phyloP scores from a whole-genome alignment of 2,113 vertebrate genomes.

The Takifugu flavidus region DNA sequence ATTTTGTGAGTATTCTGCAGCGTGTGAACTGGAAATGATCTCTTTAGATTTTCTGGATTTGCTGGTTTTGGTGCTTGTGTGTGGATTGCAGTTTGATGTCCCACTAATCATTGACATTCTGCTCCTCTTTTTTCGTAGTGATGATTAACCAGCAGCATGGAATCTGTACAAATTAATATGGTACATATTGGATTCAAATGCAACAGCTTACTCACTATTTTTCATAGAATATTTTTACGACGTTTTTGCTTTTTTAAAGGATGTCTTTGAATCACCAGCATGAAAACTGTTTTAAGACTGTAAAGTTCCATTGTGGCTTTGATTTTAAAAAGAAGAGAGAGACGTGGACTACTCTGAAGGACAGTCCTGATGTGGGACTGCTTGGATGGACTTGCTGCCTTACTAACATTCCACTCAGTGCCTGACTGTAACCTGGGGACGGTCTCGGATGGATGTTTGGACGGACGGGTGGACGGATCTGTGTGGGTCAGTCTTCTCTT shows the following conservation, averaged over 20 bases:
- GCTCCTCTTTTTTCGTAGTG: slow-evolving; percentile 83
- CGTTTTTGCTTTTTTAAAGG: slow-evolving; percentile 77
- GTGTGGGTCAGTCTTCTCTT: slow-evolving; percentile 56
- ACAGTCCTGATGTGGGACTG: slow-evolving; percentile 37
- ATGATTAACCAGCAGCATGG: slow-evolving; percentile 80
- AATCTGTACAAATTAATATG: slow-evolving; percentile 86
- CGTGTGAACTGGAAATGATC: background rate
- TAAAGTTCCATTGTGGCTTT: slow-evolving; percentile 31
- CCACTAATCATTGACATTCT: slow-evolving; percentile 30
- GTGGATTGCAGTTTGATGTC: slow-evolving; percentile 16
- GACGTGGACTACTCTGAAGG: slow-evolving; percentile 36
- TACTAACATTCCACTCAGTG: slow-evolving; percentile 58
- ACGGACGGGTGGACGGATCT: slow-evolving; percentile 20
- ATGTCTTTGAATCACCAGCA: slow-evolving; percentile 51
- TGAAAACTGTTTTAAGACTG: slow-evolving; percentile 34
- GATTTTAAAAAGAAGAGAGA: slow-evolving; percentile 44
- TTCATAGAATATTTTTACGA: slow-evolving; percentile 84
- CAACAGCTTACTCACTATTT: slow-evolving; percentile 67
- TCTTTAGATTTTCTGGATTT: background rate
- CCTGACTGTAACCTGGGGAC: slow-evolving; percentile 41
- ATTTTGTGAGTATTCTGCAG: slow-evolving; percentile 59
- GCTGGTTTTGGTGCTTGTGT: slow-evolving; percentile 6
- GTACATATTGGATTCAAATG: slow-evolving; percentile 81
- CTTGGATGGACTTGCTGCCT: slow-evolving; percentile 27
- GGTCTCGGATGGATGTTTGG: slow-evolving; percentile 20